Evolutionary conservation across 2,113 vertebrate species (phyloP).

Genomic region (Gobiocypris rarus): DNA sequence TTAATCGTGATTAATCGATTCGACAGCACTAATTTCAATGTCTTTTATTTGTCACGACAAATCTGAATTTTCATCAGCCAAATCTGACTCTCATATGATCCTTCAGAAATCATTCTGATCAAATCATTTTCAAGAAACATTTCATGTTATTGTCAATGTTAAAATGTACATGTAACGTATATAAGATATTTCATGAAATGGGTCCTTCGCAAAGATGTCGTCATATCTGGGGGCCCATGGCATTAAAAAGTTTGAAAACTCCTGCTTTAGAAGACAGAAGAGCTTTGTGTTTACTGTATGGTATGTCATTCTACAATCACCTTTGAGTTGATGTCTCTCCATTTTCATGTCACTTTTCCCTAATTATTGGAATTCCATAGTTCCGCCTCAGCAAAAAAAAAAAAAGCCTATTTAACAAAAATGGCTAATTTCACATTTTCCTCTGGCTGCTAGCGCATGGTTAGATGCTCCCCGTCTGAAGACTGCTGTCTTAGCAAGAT

Average conservation of each 20-base stretch:
- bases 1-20: too few species aligned
- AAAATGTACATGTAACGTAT: not conserved
- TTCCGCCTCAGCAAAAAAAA: not conserved
- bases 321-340: not conserved
- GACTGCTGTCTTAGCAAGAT: slow-evolving; percentile 23
- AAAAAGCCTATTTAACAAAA: not conserved
- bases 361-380: slow-evolving; percentile 4
- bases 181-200: not conserved
- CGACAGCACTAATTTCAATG: too few species aligned
- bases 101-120: not conserved
- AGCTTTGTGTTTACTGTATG: not conserved
- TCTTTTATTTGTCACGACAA: not conserved
- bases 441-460: not conserved
- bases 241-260: not conserved
- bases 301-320: not conserved
- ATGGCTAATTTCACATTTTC: not conserved
- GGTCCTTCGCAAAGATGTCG: not conserved
- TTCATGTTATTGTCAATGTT: not conserved
- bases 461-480: not conserved
- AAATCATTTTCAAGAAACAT: not conserved
- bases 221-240: not conserved
- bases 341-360: not conserved
- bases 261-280: not conserved
- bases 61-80: not conserved
- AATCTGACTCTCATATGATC: not conserved